These are phyloP conservation scores for Achlya flavicornis DNA, from an alignment of 2,888 invertebrate genomes.

Conservation along the genomic window DNA sequence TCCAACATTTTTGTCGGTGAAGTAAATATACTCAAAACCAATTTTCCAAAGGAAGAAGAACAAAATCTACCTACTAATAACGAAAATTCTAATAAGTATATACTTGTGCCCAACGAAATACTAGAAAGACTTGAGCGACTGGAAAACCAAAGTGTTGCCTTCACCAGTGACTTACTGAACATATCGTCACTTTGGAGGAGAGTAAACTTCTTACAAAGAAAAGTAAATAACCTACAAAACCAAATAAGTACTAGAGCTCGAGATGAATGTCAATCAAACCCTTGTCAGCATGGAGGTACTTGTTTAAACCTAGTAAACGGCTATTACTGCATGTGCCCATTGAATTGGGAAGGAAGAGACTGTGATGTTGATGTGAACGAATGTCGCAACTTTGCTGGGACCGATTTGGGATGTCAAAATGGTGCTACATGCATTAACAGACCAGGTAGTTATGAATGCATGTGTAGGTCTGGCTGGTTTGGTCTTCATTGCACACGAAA, in stretches of 20 bases:
- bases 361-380: slow-evolving; percentile 95
- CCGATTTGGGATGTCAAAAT: slow-evolving; percentile 96
- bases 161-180: slow-evolving; percentile 44
- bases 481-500: slow-evolving; percentile 92
- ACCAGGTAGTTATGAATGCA: slow-evolving; percentile 92
- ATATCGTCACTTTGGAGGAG: slow-evolving; percentile 53
- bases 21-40: slow-evolving; percentile 83
- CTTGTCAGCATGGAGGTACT: slow-evolving; percentile 92
- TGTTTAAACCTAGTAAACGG: slow-evolving; percentile 89
- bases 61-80: slow-evolving; percentile 25
- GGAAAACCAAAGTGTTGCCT: slow-evolving; percentile 44
- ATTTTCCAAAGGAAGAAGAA: slow-evolving; percentile 50
- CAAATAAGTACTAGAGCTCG: slow-evolving; percentile 71
- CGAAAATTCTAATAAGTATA: slow-evolving; percentile 35
- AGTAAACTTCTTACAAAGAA: slow-evolving; percentile 60
- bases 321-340: slow-evolving; percentile 89
- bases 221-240: slow-evolving; percentile 69
- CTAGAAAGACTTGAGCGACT: slow-evolving; percentile 56
- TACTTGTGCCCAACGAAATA: slow-evolving; percentile 47
- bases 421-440: slow-evolving; percentile 92
- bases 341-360: slow-evolving; percentile 87
- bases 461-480: slow-evolving; percentile 90
- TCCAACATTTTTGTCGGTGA: slow-evolving; percentile 87
- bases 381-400: slow-evolving; percentile 90
- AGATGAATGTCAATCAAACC: slow-evolving; percentile 88